A percentile compares a stretch with the other conserved stretches of the same genome.
phyloP scores from a whole-genome alignment of 2,113 vertebrate genomes.

The Tringa solitaria region DNA sequence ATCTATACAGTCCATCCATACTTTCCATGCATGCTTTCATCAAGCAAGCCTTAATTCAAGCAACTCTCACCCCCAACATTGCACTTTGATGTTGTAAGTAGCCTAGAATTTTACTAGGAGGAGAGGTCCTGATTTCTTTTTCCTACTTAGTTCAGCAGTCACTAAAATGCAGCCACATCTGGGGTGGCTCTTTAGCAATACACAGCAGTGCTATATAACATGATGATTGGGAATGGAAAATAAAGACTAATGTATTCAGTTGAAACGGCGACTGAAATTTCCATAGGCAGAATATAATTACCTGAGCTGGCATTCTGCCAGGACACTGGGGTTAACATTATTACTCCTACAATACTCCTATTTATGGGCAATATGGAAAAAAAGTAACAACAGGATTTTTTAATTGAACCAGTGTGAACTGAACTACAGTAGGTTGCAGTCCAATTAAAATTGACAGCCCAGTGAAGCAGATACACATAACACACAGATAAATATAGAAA shows the following conservation, averaged over 20 bases:
- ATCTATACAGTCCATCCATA: neutral
- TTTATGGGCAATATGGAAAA: constrained; percentile 38
- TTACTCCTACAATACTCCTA: constrained; percentile 33
- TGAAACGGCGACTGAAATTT: neutral
- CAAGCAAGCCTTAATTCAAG: neutral
- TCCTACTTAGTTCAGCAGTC: neutral
- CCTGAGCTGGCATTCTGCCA: constrained; percentile 39
- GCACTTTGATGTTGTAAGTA: neutral
- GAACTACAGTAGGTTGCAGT: constrained; percentile 51
- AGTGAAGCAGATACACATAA: constrained; percentile 56
- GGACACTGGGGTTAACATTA: constrained; percentile 43
- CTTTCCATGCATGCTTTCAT: neutral
- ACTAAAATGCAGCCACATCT: neutral
- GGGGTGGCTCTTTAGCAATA: neutral
- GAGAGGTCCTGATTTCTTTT: neutral
- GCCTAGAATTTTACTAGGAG: neutral
- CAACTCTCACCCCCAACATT: neutral
- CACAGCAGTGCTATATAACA: neutral
- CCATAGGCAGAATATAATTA: constrained; percentile 22
- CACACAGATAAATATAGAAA: constrained; percentile 63
- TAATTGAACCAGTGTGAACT: constrained; percentile 65
- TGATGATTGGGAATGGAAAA: neutral
- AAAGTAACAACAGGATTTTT: constrained; percentile 67
- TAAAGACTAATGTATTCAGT: constrained; percentile 15
- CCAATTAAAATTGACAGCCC: constrained; percentile 76